Evolutionary conservation across 2,113 vertebrate species (phyloP).

Genomic region (Neogobius melanostomus): DNA sequence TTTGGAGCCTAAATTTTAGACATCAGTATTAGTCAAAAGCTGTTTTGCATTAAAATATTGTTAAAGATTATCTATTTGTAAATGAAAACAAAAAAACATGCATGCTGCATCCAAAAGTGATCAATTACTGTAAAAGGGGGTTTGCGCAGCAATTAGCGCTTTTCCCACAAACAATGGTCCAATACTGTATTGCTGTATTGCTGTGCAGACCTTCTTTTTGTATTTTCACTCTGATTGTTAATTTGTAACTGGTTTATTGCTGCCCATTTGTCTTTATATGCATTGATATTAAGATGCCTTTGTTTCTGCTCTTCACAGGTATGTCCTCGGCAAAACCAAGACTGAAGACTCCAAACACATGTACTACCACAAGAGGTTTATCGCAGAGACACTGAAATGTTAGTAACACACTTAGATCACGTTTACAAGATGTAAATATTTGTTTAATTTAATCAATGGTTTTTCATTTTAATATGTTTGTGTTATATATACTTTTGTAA

Average conservation of each 20-base stretch:
- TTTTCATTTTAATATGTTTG: neutral
- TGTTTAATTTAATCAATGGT: neutral
- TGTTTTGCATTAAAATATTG: neutral
- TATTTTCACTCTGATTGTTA: no score
- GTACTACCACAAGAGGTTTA: conserved; percentile 94
- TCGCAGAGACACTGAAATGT: conserved; percentile 94
- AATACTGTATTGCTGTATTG: no score
- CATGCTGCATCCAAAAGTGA: no score
- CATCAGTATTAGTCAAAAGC: no score
- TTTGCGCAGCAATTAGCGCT: no score
- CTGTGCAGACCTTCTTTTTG: no score
- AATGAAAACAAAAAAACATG: neutral
- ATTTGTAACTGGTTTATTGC: neutral
- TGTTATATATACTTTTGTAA: neutral
- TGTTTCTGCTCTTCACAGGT: conserved; percentile 59
- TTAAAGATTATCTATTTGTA: neutral
- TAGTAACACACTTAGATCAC: conserved; percentile 24
- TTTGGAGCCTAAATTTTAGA: no score
- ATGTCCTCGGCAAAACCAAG: conserved; percentile 85
- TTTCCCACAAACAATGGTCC: no score
- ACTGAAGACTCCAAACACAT: conserved; percentile 92
- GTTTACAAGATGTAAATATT: neutral
- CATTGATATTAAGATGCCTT: neutral
- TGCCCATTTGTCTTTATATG: neutral
- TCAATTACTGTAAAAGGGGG: no score